A percentile compares a stretch with the other conserved stretches of the same genome.
Conservation (phyloP, 2,888 invertebrate species). For the Limulus polyphemus region DNA sequence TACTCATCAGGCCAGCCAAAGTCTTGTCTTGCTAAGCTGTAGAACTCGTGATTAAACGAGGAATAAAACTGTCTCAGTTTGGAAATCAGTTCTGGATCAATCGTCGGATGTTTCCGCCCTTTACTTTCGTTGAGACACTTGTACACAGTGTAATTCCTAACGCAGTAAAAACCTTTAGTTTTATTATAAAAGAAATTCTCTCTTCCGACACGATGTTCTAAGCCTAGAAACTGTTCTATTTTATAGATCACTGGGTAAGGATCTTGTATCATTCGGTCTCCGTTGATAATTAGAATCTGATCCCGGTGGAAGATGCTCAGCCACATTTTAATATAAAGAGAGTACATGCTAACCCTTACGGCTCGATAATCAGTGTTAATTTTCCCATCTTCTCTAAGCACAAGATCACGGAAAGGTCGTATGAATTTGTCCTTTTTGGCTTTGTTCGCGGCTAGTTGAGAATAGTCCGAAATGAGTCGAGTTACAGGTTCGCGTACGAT, state of each 20-base stretch:
- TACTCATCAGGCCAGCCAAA: constrained; percentile 71
- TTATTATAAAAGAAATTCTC: constrained; percentile 94
- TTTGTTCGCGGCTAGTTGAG: constrained; percentile 61
- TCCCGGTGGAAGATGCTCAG: constrained; percentile 79
- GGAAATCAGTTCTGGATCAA: constrained; percentile 63
- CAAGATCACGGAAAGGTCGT: constrained; percentile 17
- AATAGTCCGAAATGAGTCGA: constrained; percentile 91
- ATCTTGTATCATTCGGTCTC: constrained; percentile 78
- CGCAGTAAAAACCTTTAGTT: constrained; percentile 90
- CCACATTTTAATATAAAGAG: constrained; percentile 80
- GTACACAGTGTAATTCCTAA: constrained; percentile 43
- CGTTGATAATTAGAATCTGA: constrained; percentile 88
- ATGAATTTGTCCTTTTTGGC: constrained; percentile 14
- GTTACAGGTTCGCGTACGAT: constrained; percentile 94
- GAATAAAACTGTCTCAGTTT: constrained; percentile 73
- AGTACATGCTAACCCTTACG: constrained; percentile 63
- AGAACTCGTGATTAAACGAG: constrained; percentile 82
- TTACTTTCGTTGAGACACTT: constrained; percentile 81
- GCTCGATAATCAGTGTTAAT: constrained; percentile 40
- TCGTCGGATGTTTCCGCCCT: constrained; percentile 70
- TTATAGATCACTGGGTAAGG: constrained; percentile 73
- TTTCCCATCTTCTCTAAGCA: constrained; percentile 28
- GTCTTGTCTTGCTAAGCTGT: constrained; percentile 80
- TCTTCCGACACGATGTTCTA: constrained; percentile 54
- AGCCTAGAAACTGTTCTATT: constrained; percentile 73